A percentile compares a stretch with the other conserved stretches of the same genome.
phyloP scores from a whole-genome alignment of 1,140 invertebrate genomes.

The Pteromalus puparum region DNA sequence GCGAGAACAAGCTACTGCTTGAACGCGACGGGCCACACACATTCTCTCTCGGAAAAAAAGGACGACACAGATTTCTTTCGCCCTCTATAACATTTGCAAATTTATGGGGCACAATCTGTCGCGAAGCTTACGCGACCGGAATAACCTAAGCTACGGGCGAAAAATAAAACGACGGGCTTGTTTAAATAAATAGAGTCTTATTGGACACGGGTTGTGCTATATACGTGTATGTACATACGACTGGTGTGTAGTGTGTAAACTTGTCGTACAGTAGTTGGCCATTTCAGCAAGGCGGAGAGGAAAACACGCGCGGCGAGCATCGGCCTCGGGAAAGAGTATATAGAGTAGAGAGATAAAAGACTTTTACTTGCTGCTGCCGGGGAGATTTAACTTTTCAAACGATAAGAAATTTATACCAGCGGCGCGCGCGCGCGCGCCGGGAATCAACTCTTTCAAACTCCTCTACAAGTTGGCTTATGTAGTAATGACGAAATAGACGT shows the following conservation, averaged over 20 bases:
- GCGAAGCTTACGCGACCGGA: background rate
- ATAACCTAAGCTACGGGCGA: background rate
- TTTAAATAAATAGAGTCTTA: conserved; percentile 18
- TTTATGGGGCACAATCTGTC: conserved; percentile 19
- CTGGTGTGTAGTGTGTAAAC: no score
- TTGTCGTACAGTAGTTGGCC: background rate
- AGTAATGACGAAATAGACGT: background rate
- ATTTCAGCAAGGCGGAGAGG: no score
- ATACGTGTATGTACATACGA: no score
- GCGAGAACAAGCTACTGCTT: no score
- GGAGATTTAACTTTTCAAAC: conserved; percentile 20
- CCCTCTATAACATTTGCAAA: background rate
- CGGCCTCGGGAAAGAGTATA: background rate
- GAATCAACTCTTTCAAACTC: conserved; percentile 18
- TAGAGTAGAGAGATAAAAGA: conserved; percentile 19
- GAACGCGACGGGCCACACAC: no score
- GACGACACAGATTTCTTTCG: background rate
- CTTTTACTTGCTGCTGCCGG: background rate
- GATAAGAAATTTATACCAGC: conserved; percentile 27
- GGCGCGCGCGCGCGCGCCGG: background rate
- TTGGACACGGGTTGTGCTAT: background rate
- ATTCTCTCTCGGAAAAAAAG: background rate
- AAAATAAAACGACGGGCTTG: background rate
- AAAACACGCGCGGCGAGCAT: background rate
- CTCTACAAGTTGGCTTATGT: background rate